A percentile compares a stretch with the other conserved stretches of the same genome.
Conservation (phyloP, 2,113 vertebrate species). For the Pavo muticus region DNA sequence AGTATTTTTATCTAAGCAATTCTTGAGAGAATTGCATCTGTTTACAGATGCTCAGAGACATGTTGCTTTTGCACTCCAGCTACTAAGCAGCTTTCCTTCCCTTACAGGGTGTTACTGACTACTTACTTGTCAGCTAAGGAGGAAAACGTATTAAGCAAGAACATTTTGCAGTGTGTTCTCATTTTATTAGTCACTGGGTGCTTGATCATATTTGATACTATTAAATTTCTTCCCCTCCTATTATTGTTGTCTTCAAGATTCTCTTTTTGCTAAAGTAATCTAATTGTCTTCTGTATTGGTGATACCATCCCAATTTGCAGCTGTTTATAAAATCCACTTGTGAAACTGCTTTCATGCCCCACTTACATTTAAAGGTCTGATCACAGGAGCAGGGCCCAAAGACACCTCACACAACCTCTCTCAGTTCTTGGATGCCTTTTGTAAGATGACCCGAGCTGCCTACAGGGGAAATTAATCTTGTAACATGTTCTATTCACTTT, state of each 20-base stretch:
- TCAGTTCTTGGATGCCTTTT: neutral
- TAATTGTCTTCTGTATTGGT: neutral
- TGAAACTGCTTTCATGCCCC: neutral
- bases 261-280: neutral
- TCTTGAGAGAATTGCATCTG: neutral
- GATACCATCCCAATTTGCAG: neutral
- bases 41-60: neutral
- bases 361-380: accelerated
- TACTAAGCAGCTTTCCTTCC: neutral
- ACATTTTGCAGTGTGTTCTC: neutral
- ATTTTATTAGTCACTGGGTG: neutral
- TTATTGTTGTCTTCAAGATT: neutral
- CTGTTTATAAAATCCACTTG: neutral
- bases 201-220: neutral
- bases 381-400: neutral
- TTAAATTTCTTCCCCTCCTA: neutral
- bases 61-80: neutral
- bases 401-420: neutral
- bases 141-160: neutral
- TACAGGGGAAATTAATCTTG: neutral
- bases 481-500: neutral
- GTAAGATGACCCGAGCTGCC: neutral
- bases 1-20: neutral
- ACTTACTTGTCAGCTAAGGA: neutral
- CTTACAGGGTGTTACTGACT: neutral